These are phyloP conservation scores for Kobus ellipsiprymnus DNA, from an alignment of 2,113 vertebrate genomes.

Conservation along the genomic window DNA sequence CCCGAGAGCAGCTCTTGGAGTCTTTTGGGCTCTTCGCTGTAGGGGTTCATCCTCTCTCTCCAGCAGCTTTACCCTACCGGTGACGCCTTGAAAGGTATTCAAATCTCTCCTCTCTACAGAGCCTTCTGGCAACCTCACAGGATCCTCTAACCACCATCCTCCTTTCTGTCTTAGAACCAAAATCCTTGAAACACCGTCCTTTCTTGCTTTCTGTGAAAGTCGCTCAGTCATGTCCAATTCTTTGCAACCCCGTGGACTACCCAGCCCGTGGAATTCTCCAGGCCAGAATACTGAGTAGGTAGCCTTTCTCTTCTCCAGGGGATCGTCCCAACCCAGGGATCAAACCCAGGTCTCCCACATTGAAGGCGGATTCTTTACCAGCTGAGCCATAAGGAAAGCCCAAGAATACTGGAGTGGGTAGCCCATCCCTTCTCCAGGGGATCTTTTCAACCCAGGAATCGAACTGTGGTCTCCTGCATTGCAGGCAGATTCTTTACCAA, in stretches of 20 bases:
- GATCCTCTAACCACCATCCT: too few species aligned
- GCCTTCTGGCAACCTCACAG: fast-evolving
- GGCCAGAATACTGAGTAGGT: not conserved
- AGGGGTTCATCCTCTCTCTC: not conserved
- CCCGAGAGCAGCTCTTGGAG: not conserved
- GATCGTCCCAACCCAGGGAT: not conserved
- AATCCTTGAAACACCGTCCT: not conserved
- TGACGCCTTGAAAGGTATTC: too few species aligned
- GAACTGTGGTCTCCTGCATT: fast-evolving
- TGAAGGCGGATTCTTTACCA: not conserved
- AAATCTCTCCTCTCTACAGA: not conserved
- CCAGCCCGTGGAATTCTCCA: not conserved
- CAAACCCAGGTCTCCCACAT: not conserved
- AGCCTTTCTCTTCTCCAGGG: not conserved
- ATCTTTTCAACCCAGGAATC: not conserved
- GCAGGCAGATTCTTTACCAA: not conserved
- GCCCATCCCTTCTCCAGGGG: not conserved
- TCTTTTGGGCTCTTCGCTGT: fast-evolving
- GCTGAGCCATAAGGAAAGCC: not conserved
- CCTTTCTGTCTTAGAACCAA: not conserved
- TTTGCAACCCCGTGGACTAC: not conserved
- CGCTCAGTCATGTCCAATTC: fast-evolving
- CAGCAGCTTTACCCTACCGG: fast-evolving
- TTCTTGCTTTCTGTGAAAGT: not conserved
- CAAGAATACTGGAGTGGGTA: not conserved